Evolutionary conservation across 2,888 invertebrate species (phyloP), one percentile per base, ranked within the genome.

Genomic region (Cheilosia grossa): DNA sequence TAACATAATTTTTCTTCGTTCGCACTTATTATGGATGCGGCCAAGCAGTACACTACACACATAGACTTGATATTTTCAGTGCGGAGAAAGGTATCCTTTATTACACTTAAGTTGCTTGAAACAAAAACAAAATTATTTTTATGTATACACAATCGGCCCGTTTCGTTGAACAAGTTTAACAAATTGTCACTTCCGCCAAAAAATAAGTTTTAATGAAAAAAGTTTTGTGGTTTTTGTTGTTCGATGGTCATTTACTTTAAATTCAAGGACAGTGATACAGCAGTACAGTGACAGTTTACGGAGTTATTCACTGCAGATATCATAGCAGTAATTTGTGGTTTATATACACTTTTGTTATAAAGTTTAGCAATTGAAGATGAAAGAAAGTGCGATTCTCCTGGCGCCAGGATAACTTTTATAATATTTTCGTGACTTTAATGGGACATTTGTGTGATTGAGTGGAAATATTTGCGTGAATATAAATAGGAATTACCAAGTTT

Each of bases 121-220:
- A 37, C 33, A 37, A 37, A 13, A 37, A 37, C 33, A 37, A 37
- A 37, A 37, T 13, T 37, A 37, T 13, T 37, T 0, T 13, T 13
- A 37, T 13, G 13, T 37, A 4, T 37, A 13, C 37, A 10, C 37
- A 10, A 37, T 4, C 13, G 13, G 53, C 37, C 17, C 10, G 21
- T 67, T 47, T 54, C 47, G 61, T 61, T 33, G 33, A 24, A 53
- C 64, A 75, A 82, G 58, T 64, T 70, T 27, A 74, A 53, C 77
- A 77, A 72, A 82, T 82, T 82, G 64, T 77, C 82, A 77, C 77
- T 72, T 64, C 70, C 70, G 82, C 64, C 33, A 53, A 37, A 70
- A 49, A 44, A 51, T 21, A 77, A 82, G 54, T 82, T 82, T 82
- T 78, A 78, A 82, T 82, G 82, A 78, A 82, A 67, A 78, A 82